A percentile compares a stretch with the other conserved stretches of the same genome.
These are phyloP conservation scores for Emydura subglobosa DNA, from an alignment of 2,113 vertebrate species.

Conservation along the genomic window DNA sequence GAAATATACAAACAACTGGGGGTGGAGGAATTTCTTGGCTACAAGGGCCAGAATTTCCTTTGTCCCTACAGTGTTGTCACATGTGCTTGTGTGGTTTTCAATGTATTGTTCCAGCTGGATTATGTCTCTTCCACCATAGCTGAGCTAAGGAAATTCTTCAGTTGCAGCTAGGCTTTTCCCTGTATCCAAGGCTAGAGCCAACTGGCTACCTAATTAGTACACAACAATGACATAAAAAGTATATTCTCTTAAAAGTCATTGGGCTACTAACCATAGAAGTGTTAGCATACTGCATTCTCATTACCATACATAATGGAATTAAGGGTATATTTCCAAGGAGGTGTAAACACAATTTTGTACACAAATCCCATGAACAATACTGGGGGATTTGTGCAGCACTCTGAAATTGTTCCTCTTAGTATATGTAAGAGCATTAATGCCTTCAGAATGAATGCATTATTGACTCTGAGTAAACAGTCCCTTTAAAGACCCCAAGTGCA, in stretches of 20 bases:
- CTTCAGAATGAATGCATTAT: constrained; percentile 58
- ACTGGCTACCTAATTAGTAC: neutral
- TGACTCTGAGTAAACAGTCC: constrained; percentile 68
- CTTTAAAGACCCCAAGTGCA: constrained; percentile 52
- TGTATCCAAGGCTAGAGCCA: neutral
- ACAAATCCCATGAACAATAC: constrained; percentile 42
- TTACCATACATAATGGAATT: neutral
- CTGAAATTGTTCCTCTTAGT: constrained; percentile 32
- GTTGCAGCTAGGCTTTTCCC: neutral
- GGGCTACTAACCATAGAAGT: neutral
- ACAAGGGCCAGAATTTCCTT: neutral
- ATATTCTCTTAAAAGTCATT: neutral
- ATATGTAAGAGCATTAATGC: constrained; percentile 51
- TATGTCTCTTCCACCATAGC: neutral
- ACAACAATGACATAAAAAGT: constrained; percentile 15
- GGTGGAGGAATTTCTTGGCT: neutral
- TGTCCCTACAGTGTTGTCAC: neutral
- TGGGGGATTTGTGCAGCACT: constrained; percentile 49
- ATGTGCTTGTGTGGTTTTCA: accelerated
- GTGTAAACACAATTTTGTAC: constrained; percentile 9
- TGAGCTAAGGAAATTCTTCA: neutral
- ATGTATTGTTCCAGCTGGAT: neutral
- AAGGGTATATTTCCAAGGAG: constrained; percentile 49
- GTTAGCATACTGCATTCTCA: neutral
- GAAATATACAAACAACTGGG: neutral